Base-by-base conservation (phyloP, 1,140 invertebrate species). In the Platorchestia sp. region DNA sequence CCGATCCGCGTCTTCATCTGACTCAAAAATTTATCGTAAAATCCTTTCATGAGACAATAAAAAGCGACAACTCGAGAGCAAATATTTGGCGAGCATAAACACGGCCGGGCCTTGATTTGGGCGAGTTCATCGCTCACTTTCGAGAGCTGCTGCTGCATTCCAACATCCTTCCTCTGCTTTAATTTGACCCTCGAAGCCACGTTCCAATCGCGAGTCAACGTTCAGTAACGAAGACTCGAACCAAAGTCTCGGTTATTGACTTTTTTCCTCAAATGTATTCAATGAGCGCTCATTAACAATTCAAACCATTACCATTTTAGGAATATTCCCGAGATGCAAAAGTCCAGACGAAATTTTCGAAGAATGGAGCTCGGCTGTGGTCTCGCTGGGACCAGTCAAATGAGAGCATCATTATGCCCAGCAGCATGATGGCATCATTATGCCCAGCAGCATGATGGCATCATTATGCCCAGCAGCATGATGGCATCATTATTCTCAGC, bases 241-340 rank as follows among this genome's bases (percentile, higher is more conserved):
- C 14, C 10, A 75, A 75, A 75, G 27, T 1, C 59, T 3, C 14
- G 10, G 36, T 10, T 75, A 19, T 19, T 36, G 7, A 36, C 7
- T 3, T 75, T 75, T 75, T 75, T 75, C 36, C 59, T 75, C 59
- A 1, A 22, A 1, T 36, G 59, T 75, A 75, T 75, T 36, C 59
- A 75, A 75, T 75, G 59, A 75, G 59, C 59, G 59, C 59, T 75
- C 59, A 75, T 75, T 75, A 75, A 75, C 59, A 75, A 75, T 75
- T 75, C 59, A 75, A 75, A 36, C 36, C 59, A 75, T 75, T 22
- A 75, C 27, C 59, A 75, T 75, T 75, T 75, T 36, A 75, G 59
- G 59, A 36, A 75, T 75, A 75, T 75, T 75, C 27, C 59, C 1
- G 59, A 19, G 59, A 14, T 75, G 59, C 10, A 75, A 75, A 75